phyloP scores from a whole-genome alignment of 2,888 invertebrate genomes.

The Chymomyza amoena region DNA sequence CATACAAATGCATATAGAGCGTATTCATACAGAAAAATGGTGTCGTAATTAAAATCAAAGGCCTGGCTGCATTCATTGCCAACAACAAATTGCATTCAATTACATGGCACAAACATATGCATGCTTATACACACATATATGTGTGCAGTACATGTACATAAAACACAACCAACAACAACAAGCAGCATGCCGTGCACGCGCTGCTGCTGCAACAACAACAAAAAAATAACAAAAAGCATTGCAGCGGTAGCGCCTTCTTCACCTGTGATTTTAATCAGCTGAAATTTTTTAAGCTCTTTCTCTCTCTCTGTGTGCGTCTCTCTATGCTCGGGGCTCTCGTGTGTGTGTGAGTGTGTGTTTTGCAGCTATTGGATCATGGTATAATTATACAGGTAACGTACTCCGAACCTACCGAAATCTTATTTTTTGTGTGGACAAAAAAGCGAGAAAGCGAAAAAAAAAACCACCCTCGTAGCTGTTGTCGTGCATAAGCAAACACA shows the following conservation, averaged over 20 bases:
- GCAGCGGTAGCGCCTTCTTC: conserved; percentile 34
- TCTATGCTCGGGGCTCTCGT: background rate
- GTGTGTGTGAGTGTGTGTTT: conserved; percentile 7
- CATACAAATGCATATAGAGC: conserved; percentile 8
- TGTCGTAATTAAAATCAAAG: conserved; percentile 67
- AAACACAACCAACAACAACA: conserved; percentile 13
- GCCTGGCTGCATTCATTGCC: conserved; percentile 63
- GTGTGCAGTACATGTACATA: background rate
- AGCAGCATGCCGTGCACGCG: background rate
- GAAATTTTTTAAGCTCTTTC: conserved; percentile 19
- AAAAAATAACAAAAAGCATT: conserved; percentile 3
- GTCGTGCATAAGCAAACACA: too few species aligned
- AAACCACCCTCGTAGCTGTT: too few species aligned
- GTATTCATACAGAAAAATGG: background rate
- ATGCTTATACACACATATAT: conserved; percentile 1
- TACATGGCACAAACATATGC: conserved; percentile 22
- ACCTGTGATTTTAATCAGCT: conserved; percentile 68
- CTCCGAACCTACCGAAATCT: too few species aligned
- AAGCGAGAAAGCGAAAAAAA: too few species aligned
- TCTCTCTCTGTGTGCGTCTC: background rate
- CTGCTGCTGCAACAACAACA: background rate
- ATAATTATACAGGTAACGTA: too few species aligned
- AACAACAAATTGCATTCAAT: conserved; percentile 40
- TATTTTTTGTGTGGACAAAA: too few species aligned
- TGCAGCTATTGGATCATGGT: conserved; percentile 15